phyloP scores from a whole-genome alignment of 2,113 vertebrate genomes.

The Phainopepla nitens region DNA sequence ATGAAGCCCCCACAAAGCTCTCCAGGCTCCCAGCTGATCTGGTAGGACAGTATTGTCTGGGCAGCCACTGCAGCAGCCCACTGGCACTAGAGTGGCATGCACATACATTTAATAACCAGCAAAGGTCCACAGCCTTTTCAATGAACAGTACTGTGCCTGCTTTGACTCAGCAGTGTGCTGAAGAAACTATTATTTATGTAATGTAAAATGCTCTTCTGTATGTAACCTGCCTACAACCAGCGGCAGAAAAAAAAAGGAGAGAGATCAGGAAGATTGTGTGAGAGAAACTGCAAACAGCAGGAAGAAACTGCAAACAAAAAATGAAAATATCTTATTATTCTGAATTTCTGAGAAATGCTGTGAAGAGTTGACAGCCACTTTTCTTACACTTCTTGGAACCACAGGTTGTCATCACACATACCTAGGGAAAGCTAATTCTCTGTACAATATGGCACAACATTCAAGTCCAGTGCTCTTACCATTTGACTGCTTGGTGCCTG shows the following conservation, averaged over 20 bases:
- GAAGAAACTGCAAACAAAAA: neutral
- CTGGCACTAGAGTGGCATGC: neutral
- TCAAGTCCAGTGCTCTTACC: neutral
- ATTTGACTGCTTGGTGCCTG: neutral
- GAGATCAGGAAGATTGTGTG: neutral
- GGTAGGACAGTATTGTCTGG: neutral
- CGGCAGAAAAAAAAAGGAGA: neutral
- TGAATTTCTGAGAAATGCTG: neutral
- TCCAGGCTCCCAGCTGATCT: neutral
- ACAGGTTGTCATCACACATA: neutral
- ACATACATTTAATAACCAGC: neutral
- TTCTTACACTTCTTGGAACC: neutral
- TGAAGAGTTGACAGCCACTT: neutral
- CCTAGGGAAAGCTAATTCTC: neutral
- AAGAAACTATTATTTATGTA: neutral
- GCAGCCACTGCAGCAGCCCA: neutral
- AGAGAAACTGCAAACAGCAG: neutral
- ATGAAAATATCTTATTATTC: neutral
- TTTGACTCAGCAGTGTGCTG: constrained; percentile 1
- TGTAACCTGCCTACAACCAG: neutral
- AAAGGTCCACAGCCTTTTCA: neutral
- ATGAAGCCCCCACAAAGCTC: neutral
- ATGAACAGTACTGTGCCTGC: neutral
- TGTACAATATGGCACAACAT: neutral
- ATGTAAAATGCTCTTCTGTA: neutral